A percentile compares a stretch with the other conserved stretches of the same genome.
These are phyloP conservation scores for Drosophila parvula DNA, from an alignment of 1,140 invertebrate species.

Conservation along the genomic window DNA sequence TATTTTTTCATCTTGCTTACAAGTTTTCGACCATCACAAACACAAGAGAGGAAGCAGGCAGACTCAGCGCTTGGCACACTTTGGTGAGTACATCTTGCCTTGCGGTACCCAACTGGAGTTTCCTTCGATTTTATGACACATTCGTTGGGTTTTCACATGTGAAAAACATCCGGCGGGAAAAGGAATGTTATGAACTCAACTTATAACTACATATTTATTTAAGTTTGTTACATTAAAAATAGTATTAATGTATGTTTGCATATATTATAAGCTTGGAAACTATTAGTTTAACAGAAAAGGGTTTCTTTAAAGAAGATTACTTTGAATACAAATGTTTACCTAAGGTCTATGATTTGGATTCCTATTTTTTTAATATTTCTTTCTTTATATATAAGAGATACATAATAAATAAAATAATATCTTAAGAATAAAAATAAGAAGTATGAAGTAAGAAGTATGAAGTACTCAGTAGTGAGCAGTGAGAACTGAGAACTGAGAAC, in stretches of 20 bases:
- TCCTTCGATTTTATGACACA: slow-evolving; percentile 1
- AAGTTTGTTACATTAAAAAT: background rate
- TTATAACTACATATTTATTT: too few species aligned
- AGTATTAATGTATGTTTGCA: background rate
- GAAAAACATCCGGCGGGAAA: background rate
- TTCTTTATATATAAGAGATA: too few species aligned
- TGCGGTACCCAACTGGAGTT: background rate
- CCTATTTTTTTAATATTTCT: too few species aligned
- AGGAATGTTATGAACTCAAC: too few species aligned
- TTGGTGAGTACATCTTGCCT: background rate
- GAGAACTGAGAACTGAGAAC: too few species aligned
- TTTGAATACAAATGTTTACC: too few species aligned
- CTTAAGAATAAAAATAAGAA: too few species aligned
- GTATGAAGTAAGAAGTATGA: background rate
- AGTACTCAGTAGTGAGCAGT: background rate
- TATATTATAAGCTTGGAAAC: background rate
- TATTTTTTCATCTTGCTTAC: slow-evolving; percentile 15
- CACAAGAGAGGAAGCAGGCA: background rate
- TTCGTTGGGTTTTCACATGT: background rate
- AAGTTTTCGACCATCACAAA: slow-evolving; percentile 27
- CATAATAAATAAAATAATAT: too few species aligned
- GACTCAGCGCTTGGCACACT: background rate
- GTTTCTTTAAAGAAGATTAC: too few species aligned
- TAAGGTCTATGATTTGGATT: too few species aligned
- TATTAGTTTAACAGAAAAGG: background rate